phyloP scores from a whole-genome alignment of 1,140 invertebrate genomes.

The Pogonomyrmex barbatus region DNA sequence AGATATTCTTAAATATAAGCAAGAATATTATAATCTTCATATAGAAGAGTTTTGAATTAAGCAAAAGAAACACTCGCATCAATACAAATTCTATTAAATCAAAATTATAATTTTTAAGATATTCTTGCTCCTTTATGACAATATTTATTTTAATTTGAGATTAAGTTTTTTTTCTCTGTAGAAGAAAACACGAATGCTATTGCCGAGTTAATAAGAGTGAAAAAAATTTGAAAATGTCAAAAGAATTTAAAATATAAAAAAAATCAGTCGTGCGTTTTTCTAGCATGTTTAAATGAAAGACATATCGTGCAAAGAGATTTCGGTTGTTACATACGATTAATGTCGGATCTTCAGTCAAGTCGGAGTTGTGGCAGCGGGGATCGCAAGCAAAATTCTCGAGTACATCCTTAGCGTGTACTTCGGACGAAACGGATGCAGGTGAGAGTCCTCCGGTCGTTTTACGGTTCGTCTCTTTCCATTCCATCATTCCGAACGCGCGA shows the following conservation, averaged over 20 bases:
- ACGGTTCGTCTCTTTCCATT: conserved; percentile 27
- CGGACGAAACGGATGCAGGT: conserved; percentile 20
- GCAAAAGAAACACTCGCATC: too few relatives aligned
- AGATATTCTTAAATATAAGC: too few relatives aligned
- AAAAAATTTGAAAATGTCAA: background rate
- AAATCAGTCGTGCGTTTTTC: conserved; percentile 31
- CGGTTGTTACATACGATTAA: conserved; percentile 73
- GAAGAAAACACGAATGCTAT: conserved; percentile 9
- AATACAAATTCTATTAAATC: too few relatives aligned
- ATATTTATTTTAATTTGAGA: too few relatives aligned
- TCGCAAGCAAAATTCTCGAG: conserved; percentile 69
- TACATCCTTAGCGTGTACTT: conserved; percentile 15
- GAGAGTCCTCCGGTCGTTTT: conserved; percentile 30
- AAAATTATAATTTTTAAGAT: too few relatives aligned
- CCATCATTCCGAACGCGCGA: conserved; percentile 56
- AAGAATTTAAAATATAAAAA: background rate
- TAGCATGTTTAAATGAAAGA: background rate
- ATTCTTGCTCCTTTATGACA: too few relatives aligned
- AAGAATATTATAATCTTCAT: too few relatives aligned
- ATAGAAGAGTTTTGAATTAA: too few relatives aligned
- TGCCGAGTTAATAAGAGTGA: background rate
- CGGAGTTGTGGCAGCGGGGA: conserved; percentile 63
- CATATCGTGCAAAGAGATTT: conserved; percentile 12
- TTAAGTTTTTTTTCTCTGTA: background rate
- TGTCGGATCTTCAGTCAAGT: conserved; percentile 68